Percentiles rank a stretch among this genome's conserved stretches.
Conservation (phyloP, 2,888 invertebrate genomes). For the Brachycybe producta region DNA sequence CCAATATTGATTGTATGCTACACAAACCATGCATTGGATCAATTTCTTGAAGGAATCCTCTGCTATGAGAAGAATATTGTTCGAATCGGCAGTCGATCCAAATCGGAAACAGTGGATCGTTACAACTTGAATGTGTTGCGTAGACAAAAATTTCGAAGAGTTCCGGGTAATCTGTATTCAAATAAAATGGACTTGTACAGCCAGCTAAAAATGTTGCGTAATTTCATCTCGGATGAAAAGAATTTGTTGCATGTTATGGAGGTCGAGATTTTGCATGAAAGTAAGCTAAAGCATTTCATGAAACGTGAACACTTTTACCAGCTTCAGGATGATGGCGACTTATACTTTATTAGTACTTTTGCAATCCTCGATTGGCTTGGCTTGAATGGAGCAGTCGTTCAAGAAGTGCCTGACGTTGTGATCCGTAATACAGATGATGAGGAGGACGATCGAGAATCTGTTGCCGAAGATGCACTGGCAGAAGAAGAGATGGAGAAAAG, state of each 20-base stretch:
- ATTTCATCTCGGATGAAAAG: not conserved
- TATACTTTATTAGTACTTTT: no score
- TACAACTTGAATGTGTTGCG: slow-evolving; percentile 36
- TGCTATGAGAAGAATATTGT: slow-evolving; percentile 46
- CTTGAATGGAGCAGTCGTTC: no score
- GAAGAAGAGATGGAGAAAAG: slow-evolving; percentile 15
- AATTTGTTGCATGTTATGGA: not conserved
- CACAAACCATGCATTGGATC: slow-evolving; percentile 77
- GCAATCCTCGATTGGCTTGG: no score
- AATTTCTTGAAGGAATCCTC: slow-evolving; percentile 60
- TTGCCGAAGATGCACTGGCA: slow-evolving; percentile 9
- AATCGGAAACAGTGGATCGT: slow-evolving; percentile 43
- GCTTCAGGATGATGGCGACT: no score
- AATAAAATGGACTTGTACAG: no score
- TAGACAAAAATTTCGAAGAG: no score
- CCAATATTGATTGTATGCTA: slow-evolving; percentile 66
- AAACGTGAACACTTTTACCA: no score
- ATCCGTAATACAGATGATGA: not conserved
- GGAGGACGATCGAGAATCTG: slow-evolving; percentile 9
- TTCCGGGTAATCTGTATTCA: no score
- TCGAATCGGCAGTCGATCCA: slow-evolving; percentile 56
- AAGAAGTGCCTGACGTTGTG: no score
- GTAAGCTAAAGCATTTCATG: not conserved
- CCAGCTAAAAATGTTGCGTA: no score
- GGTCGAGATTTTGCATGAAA: not conserved